These are phyloP conservation scores for Parambassis ranga DNA, from an alignment of 2,797 vertebrate genomes.

Conservation along the genomic window DNA sequence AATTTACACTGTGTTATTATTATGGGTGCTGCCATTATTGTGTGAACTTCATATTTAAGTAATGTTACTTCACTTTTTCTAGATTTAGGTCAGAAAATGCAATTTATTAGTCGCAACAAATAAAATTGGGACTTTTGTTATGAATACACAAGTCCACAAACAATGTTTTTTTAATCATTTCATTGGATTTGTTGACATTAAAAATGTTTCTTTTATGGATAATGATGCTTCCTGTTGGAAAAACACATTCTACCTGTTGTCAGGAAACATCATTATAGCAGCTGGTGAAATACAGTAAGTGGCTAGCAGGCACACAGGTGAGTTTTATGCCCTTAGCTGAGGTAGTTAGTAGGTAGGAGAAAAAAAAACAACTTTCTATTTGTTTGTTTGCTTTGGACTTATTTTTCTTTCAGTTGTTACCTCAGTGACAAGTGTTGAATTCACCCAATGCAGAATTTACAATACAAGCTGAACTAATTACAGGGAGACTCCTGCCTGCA, in stretches of 20 bases:
- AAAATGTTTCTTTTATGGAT: neutral
- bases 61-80: too few species aligned
- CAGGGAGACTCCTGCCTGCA: neutral
- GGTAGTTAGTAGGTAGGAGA: constrained; percentile 1
- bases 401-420: constrained; percentile 20
- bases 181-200: neutral
- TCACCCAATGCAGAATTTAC: constrained; percentile 1
- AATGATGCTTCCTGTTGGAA: neutral
- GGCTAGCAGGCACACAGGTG: neutral
- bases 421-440: constrained; percentile 25
- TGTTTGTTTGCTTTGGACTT: constrained; percentile 1
- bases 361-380: neutral
- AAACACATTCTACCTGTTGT: neutral
- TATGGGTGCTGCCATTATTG: too few species aligned
- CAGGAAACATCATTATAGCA: constrained; percentile 24
- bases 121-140: too few species aligned
- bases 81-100: too few species aligned
- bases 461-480: constrained; percentile 37
- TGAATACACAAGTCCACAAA: too few species aligned
- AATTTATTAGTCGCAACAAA: too few species aligned
- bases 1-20: too few species aligned
- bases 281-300: neutral
- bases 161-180: too few species aligned
- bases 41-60: too few species aligned
- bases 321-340: neutral